Conservation (phyloP, 2,888 invertebrate genomes). For the Mesoligia furuncula region DNA sequence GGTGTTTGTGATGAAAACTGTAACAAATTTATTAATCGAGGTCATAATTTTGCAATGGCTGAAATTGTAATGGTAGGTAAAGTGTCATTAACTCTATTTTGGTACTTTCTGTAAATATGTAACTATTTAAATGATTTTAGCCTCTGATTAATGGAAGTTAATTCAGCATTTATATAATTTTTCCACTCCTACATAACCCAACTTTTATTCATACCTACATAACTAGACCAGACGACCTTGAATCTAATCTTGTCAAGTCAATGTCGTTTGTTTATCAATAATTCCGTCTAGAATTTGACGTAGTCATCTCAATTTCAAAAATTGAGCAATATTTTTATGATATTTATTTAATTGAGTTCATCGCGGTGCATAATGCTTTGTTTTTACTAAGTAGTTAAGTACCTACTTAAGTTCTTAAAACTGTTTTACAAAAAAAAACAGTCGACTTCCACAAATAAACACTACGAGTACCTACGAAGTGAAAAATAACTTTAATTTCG, state of each 20-base stretch:
- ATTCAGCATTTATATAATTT: slow-evolving; percentile 56
- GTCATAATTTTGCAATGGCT: slow-evolving; percentile 77
- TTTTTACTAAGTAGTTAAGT: background rate
- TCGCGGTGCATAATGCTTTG: background rate
- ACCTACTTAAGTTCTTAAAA: too few species aligned
- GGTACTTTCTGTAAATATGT: slow-evolving; percentile 1
- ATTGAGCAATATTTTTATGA: background rate
- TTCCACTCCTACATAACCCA: slow-evolving; percentile 79
- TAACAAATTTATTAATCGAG: slow-evolving; percentile 70
- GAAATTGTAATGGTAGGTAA: slow-evolving; percentile 74
- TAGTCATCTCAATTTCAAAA: slow-evolving; percentile 29
- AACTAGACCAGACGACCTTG: slow-evolving; percentile 87
- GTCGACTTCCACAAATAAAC: too few species aligned
- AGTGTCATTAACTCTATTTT: slow-evolving; percentile 27
- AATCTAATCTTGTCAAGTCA: slow-evolving; percentile 89
- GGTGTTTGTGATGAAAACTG: slow-evolving; percentile 67
- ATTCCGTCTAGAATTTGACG: slow-evolving; percentile 65
- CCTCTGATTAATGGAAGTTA: slow-evolving; percentile 54
- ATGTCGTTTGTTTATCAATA: slow-evolving; percentile 86
- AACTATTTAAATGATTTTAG: background rate
- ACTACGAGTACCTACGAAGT: too few species aligned
- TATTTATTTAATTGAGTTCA: background rate
- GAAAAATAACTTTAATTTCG: too few species aligned
- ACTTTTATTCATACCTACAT: slow-evolving; percentile 78
- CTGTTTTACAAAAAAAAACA: too few species aligned